Evolutionary conservation across 2,113 vertebrate species (phyloP).

Genomic region (Rhineura floridana): DNA sequence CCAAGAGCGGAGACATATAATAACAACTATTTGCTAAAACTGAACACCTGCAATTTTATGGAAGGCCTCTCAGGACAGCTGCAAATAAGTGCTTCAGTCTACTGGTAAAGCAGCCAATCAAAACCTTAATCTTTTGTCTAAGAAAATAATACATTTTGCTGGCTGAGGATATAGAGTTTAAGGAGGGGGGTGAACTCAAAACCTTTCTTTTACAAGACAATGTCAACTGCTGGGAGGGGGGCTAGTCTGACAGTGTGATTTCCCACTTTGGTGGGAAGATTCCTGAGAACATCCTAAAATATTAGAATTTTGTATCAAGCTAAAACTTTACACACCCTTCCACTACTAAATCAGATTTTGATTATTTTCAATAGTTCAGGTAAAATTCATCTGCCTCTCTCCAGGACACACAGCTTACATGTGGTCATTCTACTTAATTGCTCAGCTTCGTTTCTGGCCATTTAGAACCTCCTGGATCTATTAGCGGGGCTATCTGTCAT

Average conservation of each 20-base stretch:
- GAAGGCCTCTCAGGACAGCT: conserved; percentile 78
- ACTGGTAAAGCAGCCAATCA: conserved; percentile 81
- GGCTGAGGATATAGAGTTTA: not conserved
- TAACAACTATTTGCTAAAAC: conserved; percentile 82
- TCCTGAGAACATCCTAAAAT: conserved; percentile 49
- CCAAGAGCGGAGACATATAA: conserved; percentile 80
- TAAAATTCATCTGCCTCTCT: conserved; percentile 15
- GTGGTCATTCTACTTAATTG: conserved; percentile 10
- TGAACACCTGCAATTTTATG: conserved; percentile 86
- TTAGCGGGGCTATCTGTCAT: conserved; percentile 10
- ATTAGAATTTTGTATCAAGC: conserved; percentile 53
- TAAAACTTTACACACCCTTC: conserved; percentile 13
- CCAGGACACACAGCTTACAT: not conserved
- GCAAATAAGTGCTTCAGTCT: conserved; percentile 71
- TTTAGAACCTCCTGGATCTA: conserved; percentile 16
- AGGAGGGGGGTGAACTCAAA: not conserved
- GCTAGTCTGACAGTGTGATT: conserved; percentile 38
- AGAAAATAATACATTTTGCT: conserved; percentile 61
- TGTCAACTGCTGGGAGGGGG: conserved; percentile 23
- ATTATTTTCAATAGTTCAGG: conserved; percentile 36
- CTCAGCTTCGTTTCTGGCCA: not conserved
- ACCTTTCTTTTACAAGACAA: not conserved
- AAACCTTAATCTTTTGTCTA: conserved; percentile 59
- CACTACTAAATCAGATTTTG: conserved; percentile 29
- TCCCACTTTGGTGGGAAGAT: conserved; percentile 40